These are phyloP conservation scores for Popillia japonica DNA, from an alignment of 1,140 invertebrate species.

Conservation along the genomic window DNA sequence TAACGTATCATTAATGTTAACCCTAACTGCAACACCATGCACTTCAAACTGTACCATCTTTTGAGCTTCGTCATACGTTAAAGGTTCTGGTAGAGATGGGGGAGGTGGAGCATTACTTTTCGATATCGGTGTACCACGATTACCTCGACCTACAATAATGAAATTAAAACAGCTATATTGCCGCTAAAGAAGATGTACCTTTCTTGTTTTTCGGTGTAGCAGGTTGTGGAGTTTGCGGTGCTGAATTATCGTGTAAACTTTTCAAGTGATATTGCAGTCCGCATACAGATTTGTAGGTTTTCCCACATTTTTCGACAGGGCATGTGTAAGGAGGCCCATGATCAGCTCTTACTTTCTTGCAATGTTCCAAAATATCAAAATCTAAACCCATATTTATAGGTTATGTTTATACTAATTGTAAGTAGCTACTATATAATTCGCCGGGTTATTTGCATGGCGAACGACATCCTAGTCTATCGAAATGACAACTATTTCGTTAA, in stretches of 20 bases:
- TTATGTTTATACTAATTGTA: slow-evolving; percentile 1
- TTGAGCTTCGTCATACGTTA: slow-evolving; percentile 81
- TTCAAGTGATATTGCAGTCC: slow-evolving; percentile 87
- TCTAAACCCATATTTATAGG: slow-evolving; percentile 16
- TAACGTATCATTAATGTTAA: slow-evolving; percentile 68
- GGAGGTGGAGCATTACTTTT: slow-evolving; percentile 56
- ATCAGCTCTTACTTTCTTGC: slow-evolving; percentile 79
- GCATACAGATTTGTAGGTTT: slow-evolving; percentile 84
- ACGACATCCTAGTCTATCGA: too few relatives aligned
- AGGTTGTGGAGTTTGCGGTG: slow-evolving; percentile 53
- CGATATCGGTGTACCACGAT: slow-evolving; percentile 40
- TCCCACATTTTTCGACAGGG: slow-evolving; percentile 82
- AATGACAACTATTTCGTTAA: too few relatives aligned
- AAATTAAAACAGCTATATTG: background rate
- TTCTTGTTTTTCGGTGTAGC: slow-evolving; percentile 63
- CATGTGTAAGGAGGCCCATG: slow-evolving; percentile 85
- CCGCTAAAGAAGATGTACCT: slow-evolving; percentile 56
- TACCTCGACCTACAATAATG: slow-evolving; percentile 40
- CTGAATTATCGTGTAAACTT: slow-evolving; percentile 80
- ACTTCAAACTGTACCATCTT: slow-evolving; percentile 86
- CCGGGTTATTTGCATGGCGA: too few relatives aligned
- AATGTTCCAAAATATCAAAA: slow-evolving; percentile 83
- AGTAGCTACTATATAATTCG: background rate
- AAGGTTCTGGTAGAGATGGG: slow-evolving; percentile 66
- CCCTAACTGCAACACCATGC: slow-evolving; percentile 73